Conservation (phyloP, 2,888 invertebrate species). For the Tortrix viridana region DNA sequence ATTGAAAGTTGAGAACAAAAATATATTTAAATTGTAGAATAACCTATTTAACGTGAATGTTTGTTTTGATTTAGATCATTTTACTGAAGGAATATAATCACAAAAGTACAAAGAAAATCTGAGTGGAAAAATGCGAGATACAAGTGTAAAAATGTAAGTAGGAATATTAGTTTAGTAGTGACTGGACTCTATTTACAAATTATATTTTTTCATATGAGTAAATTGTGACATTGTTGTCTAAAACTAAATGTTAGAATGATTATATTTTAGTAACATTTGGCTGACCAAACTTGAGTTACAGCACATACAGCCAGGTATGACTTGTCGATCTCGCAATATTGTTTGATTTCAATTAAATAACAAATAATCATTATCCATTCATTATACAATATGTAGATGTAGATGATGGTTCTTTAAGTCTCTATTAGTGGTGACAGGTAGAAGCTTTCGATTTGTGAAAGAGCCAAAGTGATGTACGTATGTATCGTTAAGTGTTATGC, state of each 20-base stretch:
- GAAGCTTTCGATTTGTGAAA: background rate
- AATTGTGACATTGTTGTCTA: constrained; percentile 10
- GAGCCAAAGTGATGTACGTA: constrained; percentile 3
- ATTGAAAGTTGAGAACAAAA: constrained; percentile 35
- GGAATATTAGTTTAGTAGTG: constrained; percentile 28
- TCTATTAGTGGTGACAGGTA: constrained; percentile 4
- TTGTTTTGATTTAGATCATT: constrained; percentile 68
- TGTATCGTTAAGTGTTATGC: constrained; percentile 3
- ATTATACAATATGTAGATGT: constrained; percentile 20
- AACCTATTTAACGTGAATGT: constrained; percentile 65
- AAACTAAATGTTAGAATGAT: constrained; percentile 7
- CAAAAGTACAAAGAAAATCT: constrained; percentile 73
- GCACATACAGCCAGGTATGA: constrained; percentile 9
- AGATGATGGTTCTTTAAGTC: background rate
- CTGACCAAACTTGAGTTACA: constrained; percentile 12
- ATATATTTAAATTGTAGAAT: constrained; percentile 30
- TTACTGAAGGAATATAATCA: constrained; percentile 66
- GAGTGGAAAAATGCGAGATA: constrained; percentile 50
- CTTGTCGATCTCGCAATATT: constrained; percentile 4
- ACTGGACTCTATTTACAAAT: constrained; percentile 30
- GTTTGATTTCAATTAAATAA: constrained; percentile 19
- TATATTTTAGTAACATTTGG: constrained; percentile 2
- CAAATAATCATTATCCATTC: constrained; percentile 16
- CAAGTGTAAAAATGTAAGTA: constrained; percentile 68
- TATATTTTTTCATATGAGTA: constrained; percentile 23